phyloP scores from a whole-genome alignment of 2,888 invertebrate genomes.

The Stenodema calcarata region DNA sequence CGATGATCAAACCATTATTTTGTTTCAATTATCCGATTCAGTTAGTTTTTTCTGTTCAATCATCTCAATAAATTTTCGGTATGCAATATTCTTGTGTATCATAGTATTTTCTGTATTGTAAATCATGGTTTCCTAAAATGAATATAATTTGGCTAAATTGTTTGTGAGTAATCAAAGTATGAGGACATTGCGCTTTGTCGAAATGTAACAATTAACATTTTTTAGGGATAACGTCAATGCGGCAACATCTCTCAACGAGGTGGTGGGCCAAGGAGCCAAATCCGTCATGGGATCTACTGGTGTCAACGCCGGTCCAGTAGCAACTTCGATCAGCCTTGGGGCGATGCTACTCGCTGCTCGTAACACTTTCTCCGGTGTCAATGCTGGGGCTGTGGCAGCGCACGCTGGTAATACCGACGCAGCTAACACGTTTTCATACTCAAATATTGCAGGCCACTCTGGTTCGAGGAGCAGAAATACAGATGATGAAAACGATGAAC shows the following conservation, averaged over 20 bases:
- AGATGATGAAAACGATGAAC: not conserved
- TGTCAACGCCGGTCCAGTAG: conserved; percentile 28
- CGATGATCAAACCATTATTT: not conserved
- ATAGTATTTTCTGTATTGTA: too few species aligned
- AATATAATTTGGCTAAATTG: too few species aligned
- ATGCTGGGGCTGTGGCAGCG: conserved; percentile 8
- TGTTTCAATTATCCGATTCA: too few species aligned
- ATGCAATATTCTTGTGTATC: too few species aligned
- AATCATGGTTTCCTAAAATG: too few species aligned
- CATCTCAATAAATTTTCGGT: too few species aligned
- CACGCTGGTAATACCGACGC: conserved; percentile 16
- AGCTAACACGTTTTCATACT: conserved; percentile 7
- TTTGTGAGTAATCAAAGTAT: too few species aligned
- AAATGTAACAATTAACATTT: not conserved
- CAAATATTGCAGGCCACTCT: not conserved
- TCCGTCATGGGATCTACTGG: conserved; percentile 18
- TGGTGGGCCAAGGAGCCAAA: not conserved
- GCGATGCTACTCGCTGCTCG: not conserved
- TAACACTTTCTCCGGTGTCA: not conserved
- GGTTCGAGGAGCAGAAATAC: not conserved
- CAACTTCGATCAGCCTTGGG: conserved; percentile 27
- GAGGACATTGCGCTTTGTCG: not conserved
- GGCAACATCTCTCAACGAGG: not conserved
- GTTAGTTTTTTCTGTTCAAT: too few species aligned
- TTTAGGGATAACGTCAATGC: not conserved